Percentiles rank a stretch among this genome's conserved stretches.
phyloP scores from a whole-genome alignment of 2,888 invertebrate genomes.

The Panopea generosa region DNA sequence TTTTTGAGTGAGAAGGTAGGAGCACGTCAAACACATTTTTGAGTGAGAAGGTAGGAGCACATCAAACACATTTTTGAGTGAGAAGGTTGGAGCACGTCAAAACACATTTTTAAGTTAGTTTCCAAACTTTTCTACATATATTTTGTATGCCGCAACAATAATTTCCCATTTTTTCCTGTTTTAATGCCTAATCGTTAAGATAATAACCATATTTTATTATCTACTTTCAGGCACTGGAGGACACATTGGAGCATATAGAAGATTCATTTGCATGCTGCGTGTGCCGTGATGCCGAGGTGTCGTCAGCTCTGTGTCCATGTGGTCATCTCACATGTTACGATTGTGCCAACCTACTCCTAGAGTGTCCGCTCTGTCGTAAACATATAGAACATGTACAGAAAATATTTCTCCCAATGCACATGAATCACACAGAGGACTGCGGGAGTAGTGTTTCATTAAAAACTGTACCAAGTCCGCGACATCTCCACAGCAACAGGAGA shows the following conservation, averaged over 20 bases:
- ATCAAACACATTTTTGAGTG: too few species aligned
- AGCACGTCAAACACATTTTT: too few species aligned
- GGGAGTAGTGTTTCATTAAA: conserved; percentile 29
- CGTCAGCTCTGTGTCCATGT: conserved; percentile 94
- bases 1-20: too few species aligned
- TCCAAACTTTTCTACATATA: too few species aligned
- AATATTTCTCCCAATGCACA: conserved; percentile 87
- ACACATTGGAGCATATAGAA: conserved; percentile 69
- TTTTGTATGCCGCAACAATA: too few species aligned
- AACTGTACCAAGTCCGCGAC: neutral
- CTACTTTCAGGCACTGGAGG: conserved; percentile 71
- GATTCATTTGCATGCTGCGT: conserved; percentile 90
- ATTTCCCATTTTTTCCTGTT: too few species aligned
- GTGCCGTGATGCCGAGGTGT: conserved; percentile 94
- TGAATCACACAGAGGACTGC: neutral
- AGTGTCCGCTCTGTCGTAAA: conserved; percentile 91
- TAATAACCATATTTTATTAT: too few species aligned
- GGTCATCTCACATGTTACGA: conserved; percentile 93
- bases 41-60: too few species aligned
- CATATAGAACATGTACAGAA: conserved; percentile 90
- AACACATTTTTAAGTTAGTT: too few species aligned
- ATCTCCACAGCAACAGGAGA: neutral
- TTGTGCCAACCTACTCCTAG: conserved; percentile 91
- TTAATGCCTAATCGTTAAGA: too few species aligned
- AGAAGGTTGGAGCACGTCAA: too few species aligned